Evolutionary conservation across 2,888 invertebrate species (phyloP).

Genomic region (Chamaedrilus cognettii): DNA sequence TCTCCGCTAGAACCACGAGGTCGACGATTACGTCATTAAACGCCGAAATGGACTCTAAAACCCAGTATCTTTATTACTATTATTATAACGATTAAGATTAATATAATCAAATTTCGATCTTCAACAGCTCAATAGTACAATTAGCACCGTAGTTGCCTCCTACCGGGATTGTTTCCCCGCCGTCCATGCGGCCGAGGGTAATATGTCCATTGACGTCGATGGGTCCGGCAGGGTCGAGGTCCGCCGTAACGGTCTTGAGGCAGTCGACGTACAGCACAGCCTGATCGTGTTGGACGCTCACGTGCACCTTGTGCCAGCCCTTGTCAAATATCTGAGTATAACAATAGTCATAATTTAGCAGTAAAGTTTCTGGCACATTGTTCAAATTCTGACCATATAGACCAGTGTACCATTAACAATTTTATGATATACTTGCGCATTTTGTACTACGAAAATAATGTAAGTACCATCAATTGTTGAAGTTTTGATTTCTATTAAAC

Average conservation of each 20-base stretch:
- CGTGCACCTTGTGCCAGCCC: conserved; percentile 33
- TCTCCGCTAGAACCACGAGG: too few relatives aligned
- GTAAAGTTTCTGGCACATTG: not conserved
- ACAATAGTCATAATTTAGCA: not conserved
- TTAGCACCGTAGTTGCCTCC: too few relatives aligned
- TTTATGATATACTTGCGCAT: not conserved
- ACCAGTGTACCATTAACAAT: not conserved
- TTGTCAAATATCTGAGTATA: conserved; percentile 27
- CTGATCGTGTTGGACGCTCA: conserved; percentile 25
- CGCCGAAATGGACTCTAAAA: too few relatives aligned
- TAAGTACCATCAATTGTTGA: too few relatives aligned
- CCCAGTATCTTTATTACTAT: too few relatives aligned
- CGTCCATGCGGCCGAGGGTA: conserved; percentile 24
- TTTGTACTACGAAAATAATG: too few relatives aligned
- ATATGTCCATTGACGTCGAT: conserved; percentile 29
- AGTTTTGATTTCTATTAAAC: too few relatives aligned
- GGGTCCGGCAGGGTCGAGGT: conserved; percentile 19
- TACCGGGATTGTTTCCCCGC: too few relatives aligned
- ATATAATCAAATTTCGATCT: too few relatives aligned
- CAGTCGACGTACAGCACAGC: conserved; percentile 33
- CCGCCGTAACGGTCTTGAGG: conserved; percentile 13
- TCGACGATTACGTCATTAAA: too few relatives aligned
- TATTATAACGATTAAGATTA: too few relatives aligned
- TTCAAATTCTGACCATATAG: conserved; percentile 13
- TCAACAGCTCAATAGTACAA: too few relatives aligned